phyloP scores from a whole-genome alignment of 2,797 vertebrate genomes.

The Dicrostonyx torquatus region DNA sequence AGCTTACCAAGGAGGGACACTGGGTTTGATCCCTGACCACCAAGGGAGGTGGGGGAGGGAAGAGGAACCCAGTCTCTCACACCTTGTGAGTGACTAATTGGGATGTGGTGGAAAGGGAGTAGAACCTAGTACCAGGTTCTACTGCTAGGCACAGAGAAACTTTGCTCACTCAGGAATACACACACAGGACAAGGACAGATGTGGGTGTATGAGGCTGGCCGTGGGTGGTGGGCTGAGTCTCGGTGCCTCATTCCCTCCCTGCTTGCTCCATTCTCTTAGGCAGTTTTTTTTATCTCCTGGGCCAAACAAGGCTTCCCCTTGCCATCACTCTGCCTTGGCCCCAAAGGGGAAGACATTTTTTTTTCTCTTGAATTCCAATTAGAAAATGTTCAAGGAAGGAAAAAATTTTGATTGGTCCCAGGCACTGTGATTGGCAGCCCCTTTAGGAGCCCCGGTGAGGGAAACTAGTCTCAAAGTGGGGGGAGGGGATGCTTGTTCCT shows the following conservation, averaged over 20 bases:
- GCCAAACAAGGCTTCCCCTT: background rate
- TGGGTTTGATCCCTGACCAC: background rate
- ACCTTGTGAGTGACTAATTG: background rate
- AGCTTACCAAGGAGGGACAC: background rate
- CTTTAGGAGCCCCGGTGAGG: background rate
- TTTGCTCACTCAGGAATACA: background rate
- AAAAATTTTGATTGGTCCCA: conserved; percentile 5
- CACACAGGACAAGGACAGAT: background rate
- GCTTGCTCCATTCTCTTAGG: background rate
- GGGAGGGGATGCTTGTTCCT: background rate
- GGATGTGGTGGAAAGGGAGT: background rate
- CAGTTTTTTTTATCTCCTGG: background rate
- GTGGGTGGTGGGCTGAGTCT: background rate
- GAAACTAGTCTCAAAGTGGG: background rate
- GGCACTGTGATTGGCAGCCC: conserved; percentile 36
- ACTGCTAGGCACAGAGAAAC: background rate
- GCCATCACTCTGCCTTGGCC: conserved; percentile 21
- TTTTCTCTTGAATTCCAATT: conserved; percentile 48
- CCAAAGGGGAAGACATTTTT: conserved; percentile 37
- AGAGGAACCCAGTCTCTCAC: background rate
- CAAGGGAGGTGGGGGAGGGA: background rate
- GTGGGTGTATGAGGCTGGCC: background rate
- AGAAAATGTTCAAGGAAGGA: conserved; percentile 25
- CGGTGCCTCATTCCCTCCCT: background rate
- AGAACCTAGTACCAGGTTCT: background rate